Evolutionary conservation across 2,888 invertebrate species (phyloP).

Genomic region (Ectemnius continuus): DNA sequence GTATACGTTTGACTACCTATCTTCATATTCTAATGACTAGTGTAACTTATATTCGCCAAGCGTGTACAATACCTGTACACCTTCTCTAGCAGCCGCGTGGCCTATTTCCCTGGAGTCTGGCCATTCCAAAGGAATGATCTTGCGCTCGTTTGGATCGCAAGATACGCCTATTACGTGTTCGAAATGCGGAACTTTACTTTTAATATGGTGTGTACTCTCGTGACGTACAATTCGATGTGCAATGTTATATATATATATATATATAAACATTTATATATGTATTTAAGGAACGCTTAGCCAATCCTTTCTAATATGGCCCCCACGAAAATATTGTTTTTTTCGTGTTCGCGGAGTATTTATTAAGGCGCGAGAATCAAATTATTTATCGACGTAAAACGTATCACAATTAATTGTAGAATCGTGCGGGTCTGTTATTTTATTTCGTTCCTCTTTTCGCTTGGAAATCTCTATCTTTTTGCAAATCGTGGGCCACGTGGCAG

Average conservation of each 20-base stretch:
- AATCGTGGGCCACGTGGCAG: slow-evolving; percentile 41
- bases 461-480: too few species aligned
- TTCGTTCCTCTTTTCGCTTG: too few species aligned
- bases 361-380: slow-evolving; percentile 15
- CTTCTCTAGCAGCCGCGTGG: slow-evolving; percentile 21
- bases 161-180: not conserved
- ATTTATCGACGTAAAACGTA: slow-evolving; percentile 13
- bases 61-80: slow-evolving; percentile 34
- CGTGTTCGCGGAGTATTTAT: slow-evolving; percentile 25
- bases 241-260: slow-evolving; percentile 35
- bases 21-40: slow-evolving; percentile 50
- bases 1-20: slow-evolving; percentile 41
- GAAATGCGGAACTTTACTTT: slow-evolving; percentile 21
- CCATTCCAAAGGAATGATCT: slow-evolving; percentile 21
- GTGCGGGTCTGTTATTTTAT: too few species aligned
- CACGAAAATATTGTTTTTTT: slow-evolving; percentile 13
- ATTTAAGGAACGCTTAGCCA: not conserved
- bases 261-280: slow-evolving; percentile 28
- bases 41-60: slow-evolving; percentile 42
- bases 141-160: slow-evolving; percentile 4
- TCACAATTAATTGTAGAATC: slow-evolving; percentile 10
- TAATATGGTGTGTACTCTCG: slow-evolving; percentile 13
- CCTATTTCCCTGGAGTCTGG: slow-evolving; percentile 7
- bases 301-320: slow-evolving; percentile 5
- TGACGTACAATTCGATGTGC: slow-evolving; percentile 40